Evolutionary conservation across 2,888 invertebrate genomes (phyloP).

Genomic region (Seira ritae): DNA sequence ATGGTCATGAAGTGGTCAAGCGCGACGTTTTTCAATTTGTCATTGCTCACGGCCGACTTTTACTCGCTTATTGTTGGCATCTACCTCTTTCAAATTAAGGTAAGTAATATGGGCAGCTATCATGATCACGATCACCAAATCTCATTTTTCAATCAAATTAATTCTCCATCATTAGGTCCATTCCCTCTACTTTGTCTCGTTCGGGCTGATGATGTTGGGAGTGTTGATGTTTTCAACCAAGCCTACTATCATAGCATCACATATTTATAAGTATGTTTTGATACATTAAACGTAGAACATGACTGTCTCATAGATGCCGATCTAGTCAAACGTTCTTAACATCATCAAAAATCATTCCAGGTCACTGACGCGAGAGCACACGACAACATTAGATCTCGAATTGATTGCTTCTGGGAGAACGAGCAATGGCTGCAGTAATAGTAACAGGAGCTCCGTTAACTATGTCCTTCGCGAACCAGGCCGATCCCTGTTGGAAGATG

Average conservation of each 20-base stretch:
- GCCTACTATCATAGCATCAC: constrained; percentile 78
- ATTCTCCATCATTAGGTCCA: constrained; percentile 82
- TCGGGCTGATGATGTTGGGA: constrained; percentile 85
- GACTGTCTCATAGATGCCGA: not conserved
- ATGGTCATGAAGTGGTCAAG: constrained; percentile 86
- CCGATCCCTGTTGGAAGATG: not conserved
- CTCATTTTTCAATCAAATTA: not conserved
- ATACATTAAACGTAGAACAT: not conserved
- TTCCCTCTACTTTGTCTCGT: constrained; percentile 88
- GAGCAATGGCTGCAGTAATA: not conserved
- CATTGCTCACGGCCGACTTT: constrained; percentile 84
- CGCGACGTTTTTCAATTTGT: constrained; percentile 88
- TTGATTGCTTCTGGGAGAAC: constrained; percentile 60
- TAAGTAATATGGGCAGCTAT: not conserved
- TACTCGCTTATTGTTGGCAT: constrained; percentile 89
- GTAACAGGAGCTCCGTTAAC: constrained; percentile 24
- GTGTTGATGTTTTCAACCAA: constrained; percentile 82
- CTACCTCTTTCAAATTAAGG: constrained; percentile 86
- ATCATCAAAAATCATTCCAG: constrained; percentile 47
- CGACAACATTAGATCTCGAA: constrained; percentile 67
- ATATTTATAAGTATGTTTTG: constrained; percentile 65
- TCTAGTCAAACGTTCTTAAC: not conserved
- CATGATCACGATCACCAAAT: not conserved
- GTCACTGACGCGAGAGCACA: constrained; percentile 65
- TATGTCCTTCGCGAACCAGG: constrained; percentile 6